Base-by-base conservation (phyloP, 2,797 vertebrate genomes). In the Sciaenops ocellatus region DNA sequence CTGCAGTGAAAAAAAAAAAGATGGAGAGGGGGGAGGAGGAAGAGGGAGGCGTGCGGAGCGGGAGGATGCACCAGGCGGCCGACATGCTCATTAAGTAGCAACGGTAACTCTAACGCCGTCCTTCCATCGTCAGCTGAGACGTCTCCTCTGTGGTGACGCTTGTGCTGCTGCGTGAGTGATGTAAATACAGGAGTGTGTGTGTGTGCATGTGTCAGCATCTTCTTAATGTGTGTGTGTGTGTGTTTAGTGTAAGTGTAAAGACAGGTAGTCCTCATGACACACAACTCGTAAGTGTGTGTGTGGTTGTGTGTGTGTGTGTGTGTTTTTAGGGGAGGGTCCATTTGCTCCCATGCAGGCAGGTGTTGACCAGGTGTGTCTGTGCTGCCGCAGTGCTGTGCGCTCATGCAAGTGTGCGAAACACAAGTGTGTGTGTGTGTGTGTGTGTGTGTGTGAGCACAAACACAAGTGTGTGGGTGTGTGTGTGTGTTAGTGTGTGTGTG, bases 61-160 rank as follows among this genome's bases (percentile, higher is more conserved):
- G 61, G 90, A 90, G 89, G 91, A 93, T 91, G 90, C 90, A 50
- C 79, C 86, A 82, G 84, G 82, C 67, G 72, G 90, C 83, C 85
- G 81, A 78, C 73, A 41, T 69, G 85, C 87, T 92, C 85, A 83
- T 89, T 92, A 91, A 95, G 91, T 93, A 93, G 87, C 90, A n/a
- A 94, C 93, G 92, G 92, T 94, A 94, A 93, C 92, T 86, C 79
- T 84, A 76, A 82, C 77, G 60, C 47, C 26, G 69, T 76, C 70
- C 55, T 79, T 91, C 71, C 85, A 56, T 92, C 82, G 85, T 90
- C 84, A 74, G 80, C 79, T 73, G 84, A 84, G 91, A 85, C 65
- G 26, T 63, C 80, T 42, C 78, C 61, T 78, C 69, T 51, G 78
- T 73, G 70, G 24, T 48, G 78, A 65, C 28, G 68, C 50, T 72